Conservation (phyloP, 1,140 invertebrate genomes). For the Megathymus violae region DNA sequence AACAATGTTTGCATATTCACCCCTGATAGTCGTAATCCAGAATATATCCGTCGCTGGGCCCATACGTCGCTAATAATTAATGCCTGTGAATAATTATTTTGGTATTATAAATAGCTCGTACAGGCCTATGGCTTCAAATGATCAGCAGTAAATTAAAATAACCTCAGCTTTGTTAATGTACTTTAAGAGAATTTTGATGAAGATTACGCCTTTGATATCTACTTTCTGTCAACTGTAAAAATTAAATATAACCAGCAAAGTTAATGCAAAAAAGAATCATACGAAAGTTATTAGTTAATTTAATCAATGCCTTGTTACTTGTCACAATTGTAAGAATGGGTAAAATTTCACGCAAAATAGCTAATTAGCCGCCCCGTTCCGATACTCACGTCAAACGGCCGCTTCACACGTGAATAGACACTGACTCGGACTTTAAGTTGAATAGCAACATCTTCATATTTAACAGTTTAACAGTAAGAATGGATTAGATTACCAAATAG, state of each 20-base stretch:
- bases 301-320: neutral
- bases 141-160: no score
- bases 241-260: neutral
- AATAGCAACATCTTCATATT: conserved; percentile 44
- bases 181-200: no score
- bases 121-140: no score
- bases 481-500: conserved; percentile 32
- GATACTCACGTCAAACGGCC: conserved; percentile 7
- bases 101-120: no score
- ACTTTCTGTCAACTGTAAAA: no score
- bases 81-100: no score
- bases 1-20: no score
- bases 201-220: no score
- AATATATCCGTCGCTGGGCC: no score
- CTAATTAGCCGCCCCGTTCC: conserved; percentile 48
- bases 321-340: conserved; percentile 40
- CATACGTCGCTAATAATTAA: no score
- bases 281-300: neutral
- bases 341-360: conserved; percentile 44
- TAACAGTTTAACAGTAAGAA: conserved; percentile 37
- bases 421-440: conserved; percentile 15
- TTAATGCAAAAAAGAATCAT: neutral
- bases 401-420: conserved; percentile 47
- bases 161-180: no score
- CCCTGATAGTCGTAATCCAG: no score